Evolutionary conservation across 2,113 vertebrate species (phyloP).

Genomic region (Pelmatolapia mariae): DNA sequence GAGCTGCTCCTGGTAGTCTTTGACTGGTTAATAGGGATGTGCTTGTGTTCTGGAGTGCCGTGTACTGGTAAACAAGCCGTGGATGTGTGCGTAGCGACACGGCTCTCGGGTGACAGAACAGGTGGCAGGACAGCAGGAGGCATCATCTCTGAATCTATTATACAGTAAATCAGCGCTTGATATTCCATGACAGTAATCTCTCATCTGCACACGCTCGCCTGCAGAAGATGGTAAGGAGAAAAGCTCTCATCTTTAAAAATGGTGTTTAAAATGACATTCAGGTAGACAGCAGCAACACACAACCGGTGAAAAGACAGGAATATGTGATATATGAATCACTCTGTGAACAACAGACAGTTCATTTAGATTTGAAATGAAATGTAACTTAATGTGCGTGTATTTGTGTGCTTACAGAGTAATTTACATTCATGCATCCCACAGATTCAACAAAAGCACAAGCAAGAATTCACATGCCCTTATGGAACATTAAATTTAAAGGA

Average conservation of each 20-base stretch:
- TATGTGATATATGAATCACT: background rate
- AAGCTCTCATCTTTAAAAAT: background rate
- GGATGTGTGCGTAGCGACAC: background rate
- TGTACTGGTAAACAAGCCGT: slow-evolving; percentile 34
- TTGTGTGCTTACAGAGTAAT: background rate
- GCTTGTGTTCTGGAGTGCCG: slow-evolving; percentile 29
- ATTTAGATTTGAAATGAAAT: background rate
- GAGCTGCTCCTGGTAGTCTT: background rate
- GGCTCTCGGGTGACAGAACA: slow-evolving; percentile 58
- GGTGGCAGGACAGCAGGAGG: slow-evolving; percentile 68
- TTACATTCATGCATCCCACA: background rate
- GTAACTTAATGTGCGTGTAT: background rate
- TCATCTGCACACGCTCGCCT: slow-evolving; percentile 18
- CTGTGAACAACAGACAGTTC: background rate
- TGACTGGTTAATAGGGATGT: slow-evolving; percentile 34
- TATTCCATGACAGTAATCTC: slow-evolving; percentile 49
- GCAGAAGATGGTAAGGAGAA: background rate
- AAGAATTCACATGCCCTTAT: background rate
- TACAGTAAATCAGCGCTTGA: slow-evolving; percentile 59
- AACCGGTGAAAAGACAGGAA: background rate
- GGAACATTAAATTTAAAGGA: background rate
- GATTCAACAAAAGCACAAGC: background rate
- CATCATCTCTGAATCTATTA: slow-evolving; percentile 63
- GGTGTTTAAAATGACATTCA: background rate
- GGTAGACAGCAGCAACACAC: background rate